Evolutionary conservation across 2,888 invertebrate genomes (phyloP), one percentile per base, ranked within the genome.

Genomic region (Colletes collaris): DNA sequence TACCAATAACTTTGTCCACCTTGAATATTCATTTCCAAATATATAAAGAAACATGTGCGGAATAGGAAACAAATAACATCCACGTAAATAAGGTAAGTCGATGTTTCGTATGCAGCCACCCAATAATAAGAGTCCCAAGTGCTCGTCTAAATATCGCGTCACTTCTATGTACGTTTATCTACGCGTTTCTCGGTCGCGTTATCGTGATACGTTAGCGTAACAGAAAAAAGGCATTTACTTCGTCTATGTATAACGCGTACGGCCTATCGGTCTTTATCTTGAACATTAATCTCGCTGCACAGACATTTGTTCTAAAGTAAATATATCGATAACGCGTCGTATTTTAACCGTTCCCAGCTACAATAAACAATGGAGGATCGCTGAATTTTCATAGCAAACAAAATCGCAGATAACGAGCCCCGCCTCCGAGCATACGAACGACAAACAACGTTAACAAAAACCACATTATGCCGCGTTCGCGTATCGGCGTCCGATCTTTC

Each of bases 361-460:
- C 63, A 64, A 67, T 70, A 79, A 75, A 70, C 67, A 75, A 75
- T 40, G 44, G 69, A 2, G 27, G 58, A 66, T 53, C 73, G 66
- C 44, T 63, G 66, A 67, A 79, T 80, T 78, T 79, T 74, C 79
- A 67, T 74, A 70, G 79, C n/a, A 70, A 80, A 79, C 69, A 74
- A 35, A 63, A 62, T 44, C 69, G 53, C 58, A 66, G 77, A 71
- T 77, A 77, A 77, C 71, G 44, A 37, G 59, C 40, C 16, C 40
- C 37, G 44, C 49, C 27, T 13, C n/a, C 27, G 58, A 27, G 16
- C 73, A 62, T 16, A 44, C 52, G 66, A 59, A 52, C 60, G 69
- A 60, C 58, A 62, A 80, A 72, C 64, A 60, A 52, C 50, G 62
- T 70, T 67, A 78, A 74, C 58, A 62, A 75, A 73, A 80, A 69